These are phyloP conservation scores for Hipposideros armiger DNA, from an alignment of 2,113 vertebrate species.

Conservation along the genomic window DNA sequence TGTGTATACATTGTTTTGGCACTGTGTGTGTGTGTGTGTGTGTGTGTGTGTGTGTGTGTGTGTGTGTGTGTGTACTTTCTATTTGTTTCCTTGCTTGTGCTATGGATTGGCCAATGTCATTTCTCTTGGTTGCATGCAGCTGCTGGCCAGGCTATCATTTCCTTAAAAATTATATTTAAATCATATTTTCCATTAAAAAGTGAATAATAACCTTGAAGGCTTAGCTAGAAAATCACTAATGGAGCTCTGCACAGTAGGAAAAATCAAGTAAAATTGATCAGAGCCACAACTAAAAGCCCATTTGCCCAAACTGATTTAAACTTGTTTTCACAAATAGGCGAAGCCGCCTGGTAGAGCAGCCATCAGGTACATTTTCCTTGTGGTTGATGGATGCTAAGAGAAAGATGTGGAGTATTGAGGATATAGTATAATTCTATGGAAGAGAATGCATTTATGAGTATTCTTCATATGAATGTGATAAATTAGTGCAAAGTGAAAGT, in stretches of 20 bases:
- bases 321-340: conserved; percentile 57
- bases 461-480: not conserved
- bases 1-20: no score
- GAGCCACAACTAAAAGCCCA: conserved; percentile 69
- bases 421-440: not conserved
- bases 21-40: no score
- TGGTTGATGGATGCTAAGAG: not conserved
- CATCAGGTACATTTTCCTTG: not conserved
- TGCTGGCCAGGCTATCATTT: conserved; percentile 52
- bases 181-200: conserved; percentile 67
- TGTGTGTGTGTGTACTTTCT: not conserved
- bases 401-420: not conserved
- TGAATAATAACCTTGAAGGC: conserved; percentile 68
- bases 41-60: no score
- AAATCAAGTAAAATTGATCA: conserved; percentile 65
- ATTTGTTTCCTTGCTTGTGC: not conserved
- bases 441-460: not conserved
- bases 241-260: conserved; percentile 61
- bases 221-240: conserved; percentile 69
- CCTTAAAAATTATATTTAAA: conserved; percentile 65
- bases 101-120: not conserved
- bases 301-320: conserved; percentile 64
- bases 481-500: not conserved
- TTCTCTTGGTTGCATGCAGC: not conserved
- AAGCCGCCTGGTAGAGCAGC: not conserved